Conservation (phyloP, 2,113 vertebrate species). For the Astatoreochromis straeleni region DNA sequence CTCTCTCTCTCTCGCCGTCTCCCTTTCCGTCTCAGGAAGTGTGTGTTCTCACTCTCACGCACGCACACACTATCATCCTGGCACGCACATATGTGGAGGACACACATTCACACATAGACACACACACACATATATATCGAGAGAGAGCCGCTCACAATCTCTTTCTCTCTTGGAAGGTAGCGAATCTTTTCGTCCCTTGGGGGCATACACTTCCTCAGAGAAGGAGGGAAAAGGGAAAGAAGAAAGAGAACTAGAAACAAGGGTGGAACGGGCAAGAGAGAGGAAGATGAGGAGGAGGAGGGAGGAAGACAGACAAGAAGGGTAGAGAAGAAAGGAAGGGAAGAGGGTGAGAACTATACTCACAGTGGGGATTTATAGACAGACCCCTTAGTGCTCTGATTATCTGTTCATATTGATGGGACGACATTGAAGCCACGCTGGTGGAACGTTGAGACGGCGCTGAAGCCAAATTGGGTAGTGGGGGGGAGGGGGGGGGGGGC, state of each 20-base stretch:
- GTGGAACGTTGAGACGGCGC: conserved; percentile 16
- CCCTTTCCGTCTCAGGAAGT: conserved; percentile 55
- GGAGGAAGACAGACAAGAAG: background rate
- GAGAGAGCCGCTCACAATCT: conserved; percentile 24
- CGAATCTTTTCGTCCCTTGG: conserved; percentile 59
- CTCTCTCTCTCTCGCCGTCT: conserved; percentile 54
- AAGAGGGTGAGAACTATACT: conserved; percentile 29
- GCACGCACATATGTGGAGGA: conserved; percentile 16
- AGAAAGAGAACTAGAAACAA: conserved; percentile 40
- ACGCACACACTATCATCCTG: conserved; percentile 22
- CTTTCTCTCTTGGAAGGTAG: conserved; percentile 66
- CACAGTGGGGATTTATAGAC: conserved; percentile 38
- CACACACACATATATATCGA: background rate
- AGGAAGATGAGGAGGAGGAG: conserved; percentile 7
- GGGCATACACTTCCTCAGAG: conserved; percentile 69
- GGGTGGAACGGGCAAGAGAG: conserved; percentile 34
- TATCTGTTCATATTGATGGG: conserved; percentile 52
- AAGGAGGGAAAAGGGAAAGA: conserved; percentile 54
- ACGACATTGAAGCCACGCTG: conserved; percentile 25
- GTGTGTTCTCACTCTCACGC: conserved; percentile 49
- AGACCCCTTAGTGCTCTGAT: conserved; percentile 50
- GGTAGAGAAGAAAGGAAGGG: background rate
- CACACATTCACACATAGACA: conserved; percentile 5
- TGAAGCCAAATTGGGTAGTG: conserved; percentile 28
- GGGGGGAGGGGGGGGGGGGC: background rate